A percentile compares a stretch with the other conserved stretches of the same genome.
Evolutionary conservation across 2,113 vertebrate genomes (phyloP).

Genomic region (Aphelocoma coerulescens): DNA sequence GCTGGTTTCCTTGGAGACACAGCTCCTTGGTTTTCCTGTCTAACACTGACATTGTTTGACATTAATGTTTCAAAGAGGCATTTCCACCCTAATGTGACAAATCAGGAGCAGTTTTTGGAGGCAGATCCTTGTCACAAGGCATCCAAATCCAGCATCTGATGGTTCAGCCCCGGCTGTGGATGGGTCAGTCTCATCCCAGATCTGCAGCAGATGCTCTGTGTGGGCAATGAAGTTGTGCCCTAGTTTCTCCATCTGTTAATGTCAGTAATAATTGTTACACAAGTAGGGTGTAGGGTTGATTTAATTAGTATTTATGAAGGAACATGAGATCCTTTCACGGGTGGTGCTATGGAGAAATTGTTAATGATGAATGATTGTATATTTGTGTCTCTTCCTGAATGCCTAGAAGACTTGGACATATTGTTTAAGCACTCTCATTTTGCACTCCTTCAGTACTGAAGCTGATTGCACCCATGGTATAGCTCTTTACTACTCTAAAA

Average conservation of each 20-base stretch:
- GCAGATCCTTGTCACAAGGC: neutral
- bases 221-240: constrained; percentile 8
- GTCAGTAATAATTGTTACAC: neutral
- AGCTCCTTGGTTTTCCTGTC: neutral
- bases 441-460: neutral
- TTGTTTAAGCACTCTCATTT: neutral
- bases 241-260: constrained; percentile 38
- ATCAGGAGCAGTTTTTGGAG: neutral
- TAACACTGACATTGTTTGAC: neutral
- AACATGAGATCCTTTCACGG: neutral
- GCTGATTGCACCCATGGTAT: neutral
- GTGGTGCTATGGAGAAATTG: neutral
- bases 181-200: neutral
- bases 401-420: neutral
- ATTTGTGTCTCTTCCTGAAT: neutral
- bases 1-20: constrained; percentile 26
- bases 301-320: constrained; percentile 37
- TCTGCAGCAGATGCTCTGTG: constrained; percentile 26
- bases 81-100: neutral
- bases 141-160: neutral
- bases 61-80: neutral
- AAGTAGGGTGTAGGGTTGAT: neutral
- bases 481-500: neutral
- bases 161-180: neutral
- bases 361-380: constrained; percentile 17